Evolutionary conservation across 2,113 vertebrate species (phyloP), one percentile per base, ranked within the genome.

Genomic region (Centrocercus urophasianus): DNA sequence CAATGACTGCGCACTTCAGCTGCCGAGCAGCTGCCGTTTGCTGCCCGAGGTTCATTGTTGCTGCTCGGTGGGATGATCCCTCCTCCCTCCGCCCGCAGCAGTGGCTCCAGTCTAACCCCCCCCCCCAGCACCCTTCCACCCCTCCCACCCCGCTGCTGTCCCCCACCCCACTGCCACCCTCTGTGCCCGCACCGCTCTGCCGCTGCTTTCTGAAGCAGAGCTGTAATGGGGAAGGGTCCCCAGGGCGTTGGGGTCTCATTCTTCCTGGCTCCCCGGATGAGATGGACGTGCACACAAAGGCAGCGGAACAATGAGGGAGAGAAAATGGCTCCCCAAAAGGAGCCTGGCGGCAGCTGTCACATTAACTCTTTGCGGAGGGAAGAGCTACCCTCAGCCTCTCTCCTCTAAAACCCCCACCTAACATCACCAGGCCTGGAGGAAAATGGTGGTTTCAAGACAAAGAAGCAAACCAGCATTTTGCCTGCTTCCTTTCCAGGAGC

Each of bases 281-380:
- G 79, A 45, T 18, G 38, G 1, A 19, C 10, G 25, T 7, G 3
- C 65, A 70, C 21, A 25, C 57, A 91, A 91, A 64, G 85, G 50
- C 21, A 2, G 50, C 1, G 70, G 64, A 87, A 88, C 83, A 89
- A 88, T 86, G 73, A 83, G 70, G 50, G 34, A 73, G 76, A 81
- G 88, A 92, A 95, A 95, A 94, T 94, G 92, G 93, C 88, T 94
- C 92, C 92, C 28, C 74, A 8, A 64, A 83, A 76, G n/a, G 60
- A 87, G 48, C 60, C 20, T 5, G 38, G 50, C 1, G 19, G 69
- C 92, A 80, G 70, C 90, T 90, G 93, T 8, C 90, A 36, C 60
- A 57, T 90, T 74, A 78, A 42, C 24, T 30, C 50, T 4, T 22
- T 57, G 73, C 57, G 17, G 78, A 67, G 34, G 40, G 22, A 60